phyloP scores from a whole-genome alignment of 2,797 vertebrate species.

The Rhincodon typus region DNA sequence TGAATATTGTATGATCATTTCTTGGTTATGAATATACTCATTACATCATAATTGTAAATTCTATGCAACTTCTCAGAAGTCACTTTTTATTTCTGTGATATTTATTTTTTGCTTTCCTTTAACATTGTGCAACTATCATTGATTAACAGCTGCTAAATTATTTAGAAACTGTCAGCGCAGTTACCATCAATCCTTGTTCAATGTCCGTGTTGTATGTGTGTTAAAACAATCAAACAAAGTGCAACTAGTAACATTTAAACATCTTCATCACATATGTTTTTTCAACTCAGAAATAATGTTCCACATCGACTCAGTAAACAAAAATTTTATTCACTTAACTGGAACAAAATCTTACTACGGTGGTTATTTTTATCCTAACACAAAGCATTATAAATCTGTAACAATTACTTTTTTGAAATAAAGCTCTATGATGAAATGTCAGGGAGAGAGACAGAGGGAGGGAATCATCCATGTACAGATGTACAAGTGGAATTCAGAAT shows the following conservation, averaged over 20 bases:
- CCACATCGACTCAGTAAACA: constrained; percentile 11
- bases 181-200: constrained; percentile 10
- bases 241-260: neutral
- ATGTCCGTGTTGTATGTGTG: neutral
- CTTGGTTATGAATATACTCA: neutral
- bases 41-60: neutral
- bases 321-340: neutral
- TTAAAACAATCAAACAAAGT: constrained; percentile 14
- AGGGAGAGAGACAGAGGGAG: neutral
- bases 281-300: constrained; percentile 29
- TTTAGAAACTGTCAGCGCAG: neutral
- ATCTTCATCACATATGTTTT: constrained; percentile 16
- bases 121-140: neutral
- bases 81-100: neutral
- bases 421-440: neutral
- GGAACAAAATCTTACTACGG: neutral
- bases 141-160: constrained; percentile 18
- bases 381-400: neutral
- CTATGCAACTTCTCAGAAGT: neutral
- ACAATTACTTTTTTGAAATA: constrained; percentile 8
- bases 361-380: neutral
- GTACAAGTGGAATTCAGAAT: neutral
- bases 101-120: neutral
- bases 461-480: neutral
- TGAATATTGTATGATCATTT: neutral